phyloP scores from a whole-genome alignment of 2,797 vertebrate genomes.

The Pipistrellus kuhlii region DNA sequence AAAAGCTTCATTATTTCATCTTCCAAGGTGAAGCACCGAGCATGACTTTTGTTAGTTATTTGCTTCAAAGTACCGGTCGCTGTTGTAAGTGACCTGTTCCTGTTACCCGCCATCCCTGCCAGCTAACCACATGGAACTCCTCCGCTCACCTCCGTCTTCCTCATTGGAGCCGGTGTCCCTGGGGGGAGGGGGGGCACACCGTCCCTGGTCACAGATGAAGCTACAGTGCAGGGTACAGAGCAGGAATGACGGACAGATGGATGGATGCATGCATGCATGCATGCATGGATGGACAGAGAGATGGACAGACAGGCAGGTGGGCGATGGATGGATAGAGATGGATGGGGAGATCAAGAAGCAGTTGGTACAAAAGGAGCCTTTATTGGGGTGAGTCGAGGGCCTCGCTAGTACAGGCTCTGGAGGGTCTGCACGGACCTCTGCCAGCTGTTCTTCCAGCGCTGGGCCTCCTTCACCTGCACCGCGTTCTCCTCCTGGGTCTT shows the following conservation, averaged over 20 bases:
- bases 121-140: background rate
- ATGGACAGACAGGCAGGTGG: background rate
- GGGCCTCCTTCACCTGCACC: background rate
- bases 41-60: background rate
- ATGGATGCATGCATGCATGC: too few relatives aligned
- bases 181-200: background rate
- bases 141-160: background rate
- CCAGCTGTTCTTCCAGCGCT: constrained; percentile 77
- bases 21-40: background rate
- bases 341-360: too few relatives aligned
- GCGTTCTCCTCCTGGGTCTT: background rate
- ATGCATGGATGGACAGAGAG: background rate
- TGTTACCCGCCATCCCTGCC: background rate
- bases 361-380: constrained; percentile 35
- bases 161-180: background rate
- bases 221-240: background rate
- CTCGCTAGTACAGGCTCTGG: constrained; percentile 43
- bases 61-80: background rate
- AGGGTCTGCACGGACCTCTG: constrained; percentile 57
- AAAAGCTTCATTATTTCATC: background rate
- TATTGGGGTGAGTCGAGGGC: background rate
- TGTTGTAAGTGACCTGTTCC: background rate
- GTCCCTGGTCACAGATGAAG: background rate
- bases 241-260: background rate
- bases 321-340: background rate